Conservation (phyloP, 2,888 invertebrate species). For the Caenorhabditis sp. region DNA sequence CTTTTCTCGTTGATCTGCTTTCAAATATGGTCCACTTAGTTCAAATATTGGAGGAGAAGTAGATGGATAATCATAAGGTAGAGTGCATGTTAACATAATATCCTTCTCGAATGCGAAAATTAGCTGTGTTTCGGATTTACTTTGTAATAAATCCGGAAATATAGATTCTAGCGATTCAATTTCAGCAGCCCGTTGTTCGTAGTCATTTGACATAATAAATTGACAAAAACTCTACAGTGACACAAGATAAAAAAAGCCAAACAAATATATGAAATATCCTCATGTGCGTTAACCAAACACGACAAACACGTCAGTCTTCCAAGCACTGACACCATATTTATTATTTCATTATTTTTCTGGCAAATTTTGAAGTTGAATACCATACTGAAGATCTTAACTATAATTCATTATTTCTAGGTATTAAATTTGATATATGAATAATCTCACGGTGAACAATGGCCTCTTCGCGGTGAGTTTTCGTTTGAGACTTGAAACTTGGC, state of each 20-base stretch:
- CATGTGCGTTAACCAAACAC: neutral
- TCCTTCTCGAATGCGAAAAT: conserved; percentile 20
- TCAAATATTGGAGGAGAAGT: conserved; percentile 27
- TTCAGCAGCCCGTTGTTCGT: conserved; percentile 26
- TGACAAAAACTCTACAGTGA: no score
- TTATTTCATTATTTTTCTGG: conserved; percentile 3
- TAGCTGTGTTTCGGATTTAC: conserved; percentile 15
- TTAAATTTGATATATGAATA: conserved; percentile 30
- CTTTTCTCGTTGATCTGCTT: conserved; percentile 25
- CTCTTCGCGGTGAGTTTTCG: conserved; percentile 12
- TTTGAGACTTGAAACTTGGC: neutral
- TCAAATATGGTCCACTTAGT: conserved; percentile 42
- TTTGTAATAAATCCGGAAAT: conserved; percentile 25
- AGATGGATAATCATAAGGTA: conserved; percentile 37
- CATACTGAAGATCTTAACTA: no score
- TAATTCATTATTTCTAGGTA: no score
- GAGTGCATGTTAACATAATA: conserved; percentile 19
- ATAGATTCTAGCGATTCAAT: conserved; percentile 35
- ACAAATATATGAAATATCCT: neutral
- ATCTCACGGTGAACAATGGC: conserved; percentile 24
- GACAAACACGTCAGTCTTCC: neutral
- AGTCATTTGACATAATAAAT: conserved; percentile 15
- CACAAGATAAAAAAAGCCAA: conserved; percentile 1
- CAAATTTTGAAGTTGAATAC: no score
- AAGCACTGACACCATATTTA: neutral